Evolutionary conservation across 2,888 invertebrate genomes (phyloP).

Genomic region (Monoplex corrugatus): DNA sequence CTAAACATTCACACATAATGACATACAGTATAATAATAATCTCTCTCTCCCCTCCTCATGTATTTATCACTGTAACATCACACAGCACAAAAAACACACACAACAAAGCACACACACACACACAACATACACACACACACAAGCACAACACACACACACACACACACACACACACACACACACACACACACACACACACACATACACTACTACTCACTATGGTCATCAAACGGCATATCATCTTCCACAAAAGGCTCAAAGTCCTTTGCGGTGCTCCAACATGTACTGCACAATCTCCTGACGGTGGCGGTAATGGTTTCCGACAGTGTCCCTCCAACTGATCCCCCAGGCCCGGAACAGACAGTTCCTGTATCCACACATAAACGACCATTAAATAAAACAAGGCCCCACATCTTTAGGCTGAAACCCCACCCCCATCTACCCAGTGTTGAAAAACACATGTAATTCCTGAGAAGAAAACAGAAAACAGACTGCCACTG

Average conservation of each 20-base stretch:
- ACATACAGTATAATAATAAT: too few relatives aligned
- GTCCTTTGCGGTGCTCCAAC: slow-evolving; percentile 81
- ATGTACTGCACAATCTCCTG: slow-evolving; percentile 82
- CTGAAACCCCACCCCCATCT: too few relatives aligned
- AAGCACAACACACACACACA: neutral
- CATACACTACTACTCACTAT: slow-evolving; percentile 74
- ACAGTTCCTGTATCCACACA: slow-evolving; percentile 81
- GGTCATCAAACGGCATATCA: slow-evolving; percentile 82
- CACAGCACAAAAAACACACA: too few relatives aligned
- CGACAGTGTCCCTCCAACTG: slow-evolving; percentile 82
- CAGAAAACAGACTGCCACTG: neutral
- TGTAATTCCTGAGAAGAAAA: too few relatives aligned
- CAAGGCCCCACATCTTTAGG: too few relatives aligned
- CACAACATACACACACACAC: neutral
- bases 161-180: neutral
- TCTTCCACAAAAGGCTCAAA: slow-evolving; percentile 84
- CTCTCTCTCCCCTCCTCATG: too few relatives aligned
- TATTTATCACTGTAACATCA: too few relatives aligned
- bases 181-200: neutral
- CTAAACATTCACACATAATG: too few relatives aligned
- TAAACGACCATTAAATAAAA: slow-evolving; percentile 46
- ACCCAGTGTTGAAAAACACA: too few relatives aligned
- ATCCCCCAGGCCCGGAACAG: slow-evolving; percentile 83
- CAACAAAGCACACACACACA: neutral
- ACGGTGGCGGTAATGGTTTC: slow-evolving; percentile 82